These are phyloP conservation scores for Miniopterus natalensis DNA, from an alignment of 2,113 vertebrate genomes.

Conservation along the genomic window DNA sequence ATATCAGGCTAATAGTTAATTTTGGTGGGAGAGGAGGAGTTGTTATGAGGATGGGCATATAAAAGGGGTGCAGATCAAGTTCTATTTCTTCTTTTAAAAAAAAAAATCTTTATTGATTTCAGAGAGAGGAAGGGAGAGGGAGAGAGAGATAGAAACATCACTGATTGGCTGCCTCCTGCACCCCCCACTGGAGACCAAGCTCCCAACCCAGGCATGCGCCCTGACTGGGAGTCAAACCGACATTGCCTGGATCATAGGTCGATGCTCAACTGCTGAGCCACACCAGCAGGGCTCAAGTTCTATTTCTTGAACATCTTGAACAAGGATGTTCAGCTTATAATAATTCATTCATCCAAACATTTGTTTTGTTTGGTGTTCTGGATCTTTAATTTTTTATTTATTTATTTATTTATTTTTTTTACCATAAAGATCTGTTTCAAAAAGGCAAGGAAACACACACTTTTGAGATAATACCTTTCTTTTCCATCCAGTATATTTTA, in stretches of 20 bases:
- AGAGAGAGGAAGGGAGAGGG: no score
- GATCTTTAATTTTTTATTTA: not conserved
- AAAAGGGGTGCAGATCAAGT: not conserved
- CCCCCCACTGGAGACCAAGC: no score
- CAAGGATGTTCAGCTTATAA: not conserved
- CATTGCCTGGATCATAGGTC: no score
- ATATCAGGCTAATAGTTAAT: not conserved
- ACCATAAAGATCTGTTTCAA: slow-evolving; percentile 17
- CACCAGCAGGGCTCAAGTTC: not conserved
- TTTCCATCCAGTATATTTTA: not conserved
- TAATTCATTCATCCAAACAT: not conserved
- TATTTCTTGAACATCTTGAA: not conserved
- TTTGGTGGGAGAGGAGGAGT: not conserved
- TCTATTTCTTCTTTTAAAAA: not conserved
- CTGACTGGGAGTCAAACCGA: no score
- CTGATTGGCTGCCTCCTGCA: no score
- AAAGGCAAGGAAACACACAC: slow-evolving; percentile 35
- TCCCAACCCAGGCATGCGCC: no score
- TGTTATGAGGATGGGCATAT: not conserved
- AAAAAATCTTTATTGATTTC: no score
- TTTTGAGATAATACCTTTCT: slow-evolving; percentile 44
- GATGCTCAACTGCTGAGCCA: no score
- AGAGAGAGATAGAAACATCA: no score
- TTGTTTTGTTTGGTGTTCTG: slow-evolving; percentile 25
- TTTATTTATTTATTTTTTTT: no score